Evolutionary conservation across 2,113 vertebrate genomes (phyloP), one percentile per base, ranked within the genome.

Genomic region (Lontra canadensis): DNA sequence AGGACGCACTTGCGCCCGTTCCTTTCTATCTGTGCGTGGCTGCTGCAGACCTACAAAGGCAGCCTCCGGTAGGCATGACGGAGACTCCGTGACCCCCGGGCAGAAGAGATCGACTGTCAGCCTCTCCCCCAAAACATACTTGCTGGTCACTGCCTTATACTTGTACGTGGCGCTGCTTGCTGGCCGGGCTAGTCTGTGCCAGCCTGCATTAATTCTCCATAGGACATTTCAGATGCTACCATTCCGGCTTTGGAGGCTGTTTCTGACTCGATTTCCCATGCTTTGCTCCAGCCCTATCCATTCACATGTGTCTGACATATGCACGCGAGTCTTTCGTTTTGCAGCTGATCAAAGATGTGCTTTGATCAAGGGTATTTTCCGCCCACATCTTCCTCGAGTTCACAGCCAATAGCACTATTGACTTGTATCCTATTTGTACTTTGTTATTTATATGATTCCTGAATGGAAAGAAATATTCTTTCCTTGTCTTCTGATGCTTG

Each of bases 91-190:
- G 79, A 4, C 7, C 23, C 3, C 25, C 20, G 65, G 34, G 44
- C 6, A 61, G 34, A 47, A 34, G 79, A 10, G 9, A 14, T 21
- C 83, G 34, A 3, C 39, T 9, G 0, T 55, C n/a, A 8, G 39
- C 4, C 8, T 57, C 20, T 81, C 80, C 47, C 4, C 3, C 55
- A 34, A 63, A 57, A 39, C 47, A 57, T 3, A 0, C 47, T 57
- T 57, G 49, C n/a, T 15, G 85, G 6, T 2, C 14, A 9, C 4
- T 4, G 57, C 47, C 31, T 74, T 29, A 21, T 39, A 7, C 44
- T 39, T 36, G 17, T 1, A 6, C 0, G 1, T 4, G 25, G 0
- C 10, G 3, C 21, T 0, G 0, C 61, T 42, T 13, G 9, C 23
- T 39, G 2, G 1, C 57, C 39, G 42, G 10, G 13, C 26, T 63